Conservation (phyloP, 2,113 vertebrate species). For the Menura novaehollandiae region DNA sequence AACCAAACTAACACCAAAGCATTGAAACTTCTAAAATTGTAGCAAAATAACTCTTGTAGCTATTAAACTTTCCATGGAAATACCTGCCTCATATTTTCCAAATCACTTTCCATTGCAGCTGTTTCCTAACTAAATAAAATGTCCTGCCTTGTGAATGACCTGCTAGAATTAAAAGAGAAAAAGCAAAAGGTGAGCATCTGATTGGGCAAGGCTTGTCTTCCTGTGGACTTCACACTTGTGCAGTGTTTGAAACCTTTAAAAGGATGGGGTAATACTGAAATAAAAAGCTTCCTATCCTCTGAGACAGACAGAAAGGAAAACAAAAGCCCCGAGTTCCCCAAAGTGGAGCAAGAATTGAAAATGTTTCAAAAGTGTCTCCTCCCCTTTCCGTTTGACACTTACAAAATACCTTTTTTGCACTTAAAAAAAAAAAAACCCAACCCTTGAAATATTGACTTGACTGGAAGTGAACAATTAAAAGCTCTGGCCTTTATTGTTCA, state of each 20-base stretch:
- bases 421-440: neutral
- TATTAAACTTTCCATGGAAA: slow-evolving; percentile 1
- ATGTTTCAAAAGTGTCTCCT: neutral
- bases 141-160: neutral
- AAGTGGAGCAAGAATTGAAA: neutral
- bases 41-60: neutral
- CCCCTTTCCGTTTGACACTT: neutral
- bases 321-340: neutral
- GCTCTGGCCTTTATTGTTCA: neutral
- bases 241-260: neutral
- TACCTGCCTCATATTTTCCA: neutral
- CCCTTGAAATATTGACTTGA: neutral
- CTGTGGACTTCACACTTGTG: neutral
- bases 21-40: neutral
- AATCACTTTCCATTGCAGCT: neutral
- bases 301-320: neutral
- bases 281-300: neutral
- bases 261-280: neutral
- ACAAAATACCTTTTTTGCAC: neutral
- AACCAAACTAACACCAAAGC: neutral
- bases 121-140: neutral
- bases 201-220: neutral
- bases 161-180: neutral
- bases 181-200: neutral
- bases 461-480: neutral